Conservation (phyloP, 2,113 vertebrate genomes). For the Laterallus jamaicensis region DNA sequence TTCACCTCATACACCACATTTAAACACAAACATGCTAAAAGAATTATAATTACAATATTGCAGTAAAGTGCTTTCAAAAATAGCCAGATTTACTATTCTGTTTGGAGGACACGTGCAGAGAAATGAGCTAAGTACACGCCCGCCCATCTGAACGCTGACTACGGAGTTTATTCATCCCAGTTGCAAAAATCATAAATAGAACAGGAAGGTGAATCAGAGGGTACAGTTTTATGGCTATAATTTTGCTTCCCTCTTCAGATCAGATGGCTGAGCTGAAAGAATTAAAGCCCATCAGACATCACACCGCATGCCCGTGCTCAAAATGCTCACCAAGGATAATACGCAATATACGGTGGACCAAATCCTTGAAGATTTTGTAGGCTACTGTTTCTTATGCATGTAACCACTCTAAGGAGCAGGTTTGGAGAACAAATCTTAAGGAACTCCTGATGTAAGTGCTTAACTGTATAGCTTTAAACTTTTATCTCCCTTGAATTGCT, state of each 20-base stretch:
- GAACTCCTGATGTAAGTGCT: background rate
- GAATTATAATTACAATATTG: background rate
- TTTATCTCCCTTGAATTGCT: background rate
- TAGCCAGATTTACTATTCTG: slow-evolving; percentile 9
- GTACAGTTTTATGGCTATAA: slow-evolving; percentile 37
- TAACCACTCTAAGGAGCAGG: background rate
- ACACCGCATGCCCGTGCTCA: background rate
- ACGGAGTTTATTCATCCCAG: slow-evolving; percentile 12
- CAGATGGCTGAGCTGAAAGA: slow-evolving; percentile 29
- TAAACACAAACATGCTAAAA: background rate
- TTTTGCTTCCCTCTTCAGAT: slow-evolving; percentile 56
- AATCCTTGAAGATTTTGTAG: background rate
- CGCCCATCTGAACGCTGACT: slow-evolving; percentile 47
- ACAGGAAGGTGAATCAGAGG: slow-evolving; percentile 68
- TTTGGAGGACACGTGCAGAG: background rate
- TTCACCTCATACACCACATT: background rate
- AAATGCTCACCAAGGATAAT: background rate
- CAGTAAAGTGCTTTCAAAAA: background rate
- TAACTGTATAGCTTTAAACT: background rate
- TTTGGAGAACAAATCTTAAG: background rate
- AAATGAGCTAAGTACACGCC: slow-evolving; percentile 18
- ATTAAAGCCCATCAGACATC: slow-evolving; percentile 29
- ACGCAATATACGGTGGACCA: background rate
- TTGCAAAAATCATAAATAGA: slow-evolving; percentile 65
- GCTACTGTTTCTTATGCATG: background rate